Evolutionary conservation across 1,140 invertebrate species (phyloP), one percentile per base, ranked within the genome.

Genomic region (Diorhabda sublineata): DNA sequence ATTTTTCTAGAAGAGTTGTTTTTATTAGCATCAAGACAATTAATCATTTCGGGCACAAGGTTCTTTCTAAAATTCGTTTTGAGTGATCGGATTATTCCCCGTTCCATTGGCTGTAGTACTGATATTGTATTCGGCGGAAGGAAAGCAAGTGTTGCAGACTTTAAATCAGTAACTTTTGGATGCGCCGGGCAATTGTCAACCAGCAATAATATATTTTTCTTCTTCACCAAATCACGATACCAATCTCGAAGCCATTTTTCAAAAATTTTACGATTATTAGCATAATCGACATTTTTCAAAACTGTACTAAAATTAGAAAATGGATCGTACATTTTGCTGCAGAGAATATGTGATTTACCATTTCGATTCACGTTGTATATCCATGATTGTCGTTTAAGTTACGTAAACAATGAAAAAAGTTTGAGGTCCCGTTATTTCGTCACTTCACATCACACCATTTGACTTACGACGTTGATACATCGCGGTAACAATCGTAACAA

Each of bases 191-290:
- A 74, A 60, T 75, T 71, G 66, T 74, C 73, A 59, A 74, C 62
- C 44, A 73, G 41, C 6, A 71, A 69, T 62, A 64, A 64, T 62
- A 72, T 70, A 61, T 73, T 72, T 56, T 60, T 63, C 63, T 67
- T 64, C 41, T 65, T 67, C 47, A 41, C 61, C 47, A 61, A 61
- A 61, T 69, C 65, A 52, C 45, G 52, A 64, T 71, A 56, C 66
- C 58, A 67, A 60, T 64, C 52, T 47, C 58, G 66, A 45, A 71
- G 9, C 52, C 47, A 56, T 64, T 62, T 68, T 68, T 64, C 62
- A 59, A 68, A 71, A 71, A 63, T 63, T 74, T 79, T 84, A 58
- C 76, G 77, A 71, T 84, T 85, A 2, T 76, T 75, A 63, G 73
- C 64, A 75, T 83, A 84, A 8, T 79, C 52, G 4, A 80, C 61